Conservation (phyloP, 2,888 invertebrate genomes). For the Drosophila affinis region DNA sequence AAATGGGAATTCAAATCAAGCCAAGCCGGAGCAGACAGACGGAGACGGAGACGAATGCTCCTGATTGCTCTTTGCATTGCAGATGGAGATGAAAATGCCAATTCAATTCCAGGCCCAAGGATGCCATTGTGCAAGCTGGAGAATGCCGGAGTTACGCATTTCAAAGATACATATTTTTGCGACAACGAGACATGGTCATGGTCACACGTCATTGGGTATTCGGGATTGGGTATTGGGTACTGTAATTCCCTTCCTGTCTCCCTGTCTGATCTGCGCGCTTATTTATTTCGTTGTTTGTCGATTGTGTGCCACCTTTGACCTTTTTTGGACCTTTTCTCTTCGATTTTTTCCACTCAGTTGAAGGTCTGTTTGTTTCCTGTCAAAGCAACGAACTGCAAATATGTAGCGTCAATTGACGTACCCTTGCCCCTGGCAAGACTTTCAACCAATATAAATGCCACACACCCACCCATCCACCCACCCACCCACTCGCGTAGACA, state of each 20-base stretch:
- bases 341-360: constrained; percentile 32
- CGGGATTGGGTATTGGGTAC: not conserved
- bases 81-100: constrained; percentile 24
- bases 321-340: constrained; percentile 58
- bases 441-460: constrained; percentile 12
- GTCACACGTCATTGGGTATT: not conserved
- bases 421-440: constrained; percentile 5
- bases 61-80: not conserved
- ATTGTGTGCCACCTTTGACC: constrained; percentile 55
- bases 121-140: not conserved
- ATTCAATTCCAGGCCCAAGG: constrained; percentile 23
- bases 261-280: not conserved
- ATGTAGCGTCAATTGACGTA: constrained; percentile 49
- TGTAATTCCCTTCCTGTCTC: constrained; percentile 8
- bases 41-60: not conserved
- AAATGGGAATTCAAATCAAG: constrained; percentile 18
- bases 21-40: not conserved
- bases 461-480: not conserved
- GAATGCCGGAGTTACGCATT: constrained; percentile 8
- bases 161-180: not conserved
- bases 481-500: constrained; percentile 9
- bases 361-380: constrained; percentile 65
- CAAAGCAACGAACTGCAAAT: constrained; percentile 66
- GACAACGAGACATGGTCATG: not conserved
- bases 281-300: constrained; percentile 44